phyloP scores from a whole-genome alignment of 64 coral and sea anemone species.

The Orbicella faveolata region DNA sequence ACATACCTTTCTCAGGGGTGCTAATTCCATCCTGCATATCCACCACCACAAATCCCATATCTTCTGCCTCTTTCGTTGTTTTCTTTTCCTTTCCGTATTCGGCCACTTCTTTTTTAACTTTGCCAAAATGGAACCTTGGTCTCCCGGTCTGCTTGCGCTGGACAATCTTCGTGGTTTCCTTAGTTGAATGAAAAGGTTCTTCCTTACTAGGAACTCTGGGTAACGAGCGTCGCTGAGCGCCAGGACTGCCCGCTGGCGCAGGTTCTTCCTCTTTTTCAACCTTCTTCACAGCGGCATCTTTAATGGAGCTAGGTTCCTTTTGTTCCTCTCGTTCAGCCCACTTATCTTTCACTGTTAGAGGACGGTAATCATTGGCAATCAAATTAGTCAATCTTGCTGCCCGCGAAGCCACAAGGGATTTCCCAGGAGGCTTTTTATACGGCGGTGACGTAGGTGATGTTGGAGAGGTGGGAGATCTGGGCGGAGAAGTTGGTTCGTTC shows the following conservation, averaged over 20 bases:
- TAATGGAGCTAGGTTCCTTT: not conserved
- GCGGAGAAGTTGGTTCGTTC: conserved; percentile 1
- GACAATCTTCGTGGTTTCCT: conserved; percentile 55
- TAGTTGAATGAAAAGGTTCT: conserved; percentile 58
- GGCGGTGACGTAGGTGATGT: not conserved
- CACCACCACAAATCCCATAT: conserved; percentile 56
- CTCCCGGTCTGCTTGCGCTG: conserved; percentile 29
- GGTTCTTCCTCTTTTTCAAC: conserved; percentile 6
- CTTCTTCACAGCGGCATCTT: conserved; percentile 6
- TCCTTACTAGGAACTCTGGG: conserved; percentile 47
- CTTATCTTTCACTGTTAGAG: conserved; percentile 32
- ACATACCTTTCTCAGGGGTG: conserved; percentile 36
- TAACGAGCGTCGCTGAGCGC: conserved; percentile 33
- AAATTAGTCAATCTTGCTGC: conserved; percentile 59
- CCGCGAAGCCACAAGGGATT: conserved; percentile 66
- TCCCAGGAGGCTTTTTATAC: conserved; percentile 3
- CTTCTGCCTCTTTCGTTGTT: conserved; percentile 9
- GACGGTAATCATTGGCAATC: conserved; percentile 60
- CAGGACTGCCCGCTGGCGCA: conserved; percentile 26
- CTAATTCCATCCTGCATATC: conserved; percentile 44
- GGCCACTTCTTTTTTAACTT: not conserved
- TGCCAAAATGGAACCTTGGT: not conserved
- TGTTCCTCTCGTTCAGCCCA: conserved; percentile 9
- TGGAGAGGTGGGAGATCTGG: conserved; percentile 2
- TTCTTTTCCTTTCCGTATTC: conserved; percentile 1